Evolutionary conservation across 2,113 vertebrate species (phyloP), one percentile per base, ranked within the genome.

Genomic region (Thalassarche chlororhynchos): DNA sequence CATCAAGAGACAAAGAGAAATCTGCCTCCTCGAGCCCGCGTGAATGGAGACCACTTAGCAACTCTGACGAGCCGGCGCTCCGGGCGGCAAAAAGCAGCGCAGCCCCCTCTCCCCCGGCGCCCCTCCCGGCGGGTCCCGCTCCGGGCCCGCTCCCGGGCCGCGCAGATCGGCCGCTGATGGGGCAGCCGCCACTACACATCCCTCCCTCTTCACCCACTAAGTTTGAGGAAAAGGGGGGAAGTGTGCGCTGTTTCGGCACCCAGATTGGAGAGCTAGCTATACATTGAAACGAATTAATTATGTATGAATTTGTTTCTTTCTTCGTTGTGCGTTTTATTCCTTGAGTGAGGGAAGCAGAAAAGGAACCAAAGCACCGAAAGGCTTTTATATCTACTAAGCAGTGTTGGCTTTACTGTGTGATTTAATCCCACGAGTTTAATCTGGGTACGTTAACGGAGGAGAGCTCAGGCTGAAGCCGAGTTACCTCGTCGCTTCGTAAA

Each of bases 261-360:
- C 0, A 2, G 14, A 2, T 1, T 12, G 76, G 26, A 2, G 6
- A 58, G 20, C 12, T 8, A 31, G 1, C 16, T 38, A 0, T 4
- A 20, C 17, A 0, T 0, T 18, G 38, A 62, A 86, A 47, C 0
- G 2, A 49, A n/a, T 2, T 13, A 9, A 18, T 36, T 29, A 1
- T 0, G 1, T 5, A 17, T 1, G 8, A 21, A 55, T 51, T 69
- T 12, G 8, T 31, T 52, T 20, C 2, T 36, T 51, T 3, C 10
- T 58, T 28, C 1, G 1, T 23, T 68, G 14, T 29, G 34, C 0
- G 0, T 32, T 76, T n/a, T 62, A 32, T n/a, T 46, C 20, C 12
- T 46, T 3, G 25, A 42, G 51, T 0, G 12, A 81, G 4, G 17
- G 49, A 86, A 70, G 29, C 9, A 32, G 51, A 36, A 54, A 58